Evolutionary conservation across 2,113 vertebrate species (phyloP), one percentile per base, ranked within the genome.

Genomic region (Mus pahari): DNA sequence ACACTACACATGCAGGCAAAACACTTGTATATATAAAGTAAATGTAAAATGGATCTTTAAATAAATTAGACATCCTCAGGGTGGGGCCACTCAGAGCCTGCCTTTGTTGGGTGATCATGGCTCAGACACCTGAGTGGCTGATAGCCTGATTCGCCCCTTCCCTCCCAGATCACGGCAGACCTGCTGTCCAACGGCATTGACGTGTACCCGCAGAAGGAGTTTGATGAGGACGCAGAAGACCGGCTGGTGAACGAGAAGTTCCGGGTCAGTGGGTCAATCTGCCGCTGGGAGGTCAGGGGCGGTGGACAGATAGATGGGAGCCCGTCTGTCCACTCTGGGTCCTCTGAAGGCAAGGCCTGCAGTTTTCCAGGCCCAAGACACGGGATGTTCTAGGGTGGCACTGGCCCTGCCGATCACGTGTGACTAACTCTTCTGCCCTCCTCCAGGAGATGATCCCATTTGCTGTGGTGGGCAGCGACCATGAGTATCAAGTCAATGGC

Each of bases 401-500:
- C 64, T 2, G 10, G 31, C n/a, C 58, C 28, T 28, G 71, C 71
- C 2, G n/a, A 16, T 26, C 13, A 1, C 24, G 0, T 0, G 5
- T 73, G 86, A 91, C 86, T 31, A 0, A 0, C 0, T 5, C 42
- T 1, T 0, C 81, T 7, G 17, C 96, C 58, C 64, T 31, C 73
- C 66, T 83, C 20, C 98, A 99, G 99, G 99, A 99, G 98, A 99
- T 99, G 99, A 99, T 99, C 95, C 99, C 99, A 0, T 99, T 99
- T 96, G 99, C 99, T 11, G 99, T 99, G 96, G 99, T 99, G 97
- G 99, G 99, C 96, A 99, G 99, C 89, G 99, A 99, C 98, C 99
- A 99, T 91, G 99, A 99, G 97, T 99, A 99, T 98, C 99, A 99
- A 96, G 99, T 99, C 97, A 99, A 99, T 4, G 99, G 99, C 97